Conservation (phyloP, 2,113 vertebrate species). For the Cryptotis parvus region DNA sequence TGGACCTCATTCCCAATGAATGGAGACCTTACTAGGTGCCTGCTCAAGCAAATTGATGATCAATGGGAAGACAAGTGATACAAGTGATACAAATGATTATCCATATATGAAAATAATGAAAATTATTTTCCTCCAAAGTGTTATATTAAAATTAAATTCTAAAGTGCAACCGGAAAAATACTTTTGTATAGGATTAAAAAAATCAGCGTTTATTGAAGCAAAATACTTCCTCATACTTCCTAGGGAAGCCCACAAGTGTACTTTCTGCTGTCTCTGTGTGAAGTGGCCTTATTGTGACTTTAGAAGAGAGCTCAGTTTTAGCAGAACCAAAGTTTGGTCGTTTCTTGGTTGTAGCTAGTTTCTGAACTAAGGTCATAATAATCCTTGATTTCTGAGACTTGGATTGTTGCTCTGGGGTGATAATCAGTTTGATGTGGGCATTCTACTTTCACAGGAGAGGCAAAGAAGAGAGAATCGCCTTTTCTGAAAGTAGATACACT, state of each 20-base stretch:
- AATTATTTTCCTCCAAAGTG: slow-evolving; percentile 36
- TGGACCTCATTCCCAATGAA: no score
- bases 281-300: slow-evolving; percentile 29
- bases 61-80: no score
- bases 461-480: neutral
- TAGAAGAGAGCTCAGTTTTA: slow-evolving; percentile 9
- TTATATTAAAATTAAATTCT: slow-evolving; percentile 39
- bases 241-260: slow-evolving; percentile 14
- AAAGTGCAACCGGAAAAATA: neutral
- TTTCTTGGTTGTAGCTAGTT: neutral
- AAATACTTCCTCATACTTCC: slow-evolving; percentile 16
- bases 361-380: neutral
- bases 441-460: neutral
- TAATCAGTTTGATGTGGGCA: neutral
- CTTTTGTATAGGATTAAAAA: neutral
- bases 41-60: no score
- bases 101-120: neutral
- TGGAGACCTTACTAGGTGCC: no score
- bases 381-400: neutral
- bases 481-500: slow-evolving; percentile 4
- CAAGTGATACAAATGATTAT: no score
- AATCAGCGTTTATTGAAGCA: neutral
- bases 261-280: neutral
- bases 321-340: neutral
- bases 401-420: neutral